Percentiles rank a stretch among this genome's conserved stretches.
Evolutionary conservation across 2,888 invertebrate genomes (phyloP).

Genomic region (Sepiola atlantica): DNA sequence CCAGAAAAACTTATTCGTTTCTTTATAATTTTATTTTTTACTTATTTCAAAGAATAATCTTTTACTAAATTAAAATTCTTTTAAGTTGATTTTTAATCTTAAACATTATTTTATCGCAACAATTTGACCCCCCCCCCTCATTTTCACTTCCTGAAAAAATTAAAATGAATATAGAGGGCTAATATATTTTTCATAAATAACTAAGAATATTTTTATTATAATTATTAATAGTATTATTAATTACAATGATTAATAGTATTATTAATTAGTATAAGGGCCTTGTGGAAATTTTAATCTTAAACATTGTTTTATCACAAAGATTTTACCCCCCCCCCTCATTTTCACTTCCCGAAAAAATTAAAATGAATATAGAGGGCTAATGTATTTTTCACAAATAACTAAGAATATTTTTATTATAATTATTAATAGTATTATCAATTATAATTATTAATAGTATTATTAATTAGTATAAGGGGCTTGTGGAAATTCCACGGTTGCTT

Average conservation of each 20-base stretch:
- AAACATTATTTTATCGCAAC: not conserved
- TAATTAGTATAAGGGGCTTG: no score
- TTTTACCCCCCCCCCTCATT: not conserved
- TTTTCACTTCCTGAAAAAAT: not conserved
- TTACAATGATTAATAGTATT: no score
- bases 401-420: not conserved
- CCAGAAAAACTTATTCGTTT: no score
- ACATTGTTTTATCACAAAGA: not conserved
- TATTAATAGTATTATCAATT: no score
- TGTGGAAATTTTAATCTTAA: not conserved
- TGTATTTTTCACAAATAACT: not conserved
- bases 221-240: no score
- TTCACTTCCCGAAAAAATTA: not conserved
- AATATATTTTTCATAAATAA: not conserved
- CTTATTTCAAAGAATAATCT: not conserved
- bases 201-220: not conserved
- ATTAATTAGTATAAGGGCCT: no score
- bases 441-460: no score
- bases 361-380: not conserved
- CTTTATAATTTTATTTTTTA: not conserved
- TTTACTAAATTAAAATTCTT: not conserved
- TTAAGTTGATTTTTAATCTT: not conserved
- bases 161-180: not conserved
- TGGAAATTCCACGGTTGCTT: no score
- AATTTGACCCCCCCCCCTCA: not conserved